Percentiles rank a stretch among this genome's conserved stretches.
These are phyloP conservation scores for Colletes collaris DNA, from an alignment of 2,888 invertebrate species.

Conservation along the genomic window DNA sequence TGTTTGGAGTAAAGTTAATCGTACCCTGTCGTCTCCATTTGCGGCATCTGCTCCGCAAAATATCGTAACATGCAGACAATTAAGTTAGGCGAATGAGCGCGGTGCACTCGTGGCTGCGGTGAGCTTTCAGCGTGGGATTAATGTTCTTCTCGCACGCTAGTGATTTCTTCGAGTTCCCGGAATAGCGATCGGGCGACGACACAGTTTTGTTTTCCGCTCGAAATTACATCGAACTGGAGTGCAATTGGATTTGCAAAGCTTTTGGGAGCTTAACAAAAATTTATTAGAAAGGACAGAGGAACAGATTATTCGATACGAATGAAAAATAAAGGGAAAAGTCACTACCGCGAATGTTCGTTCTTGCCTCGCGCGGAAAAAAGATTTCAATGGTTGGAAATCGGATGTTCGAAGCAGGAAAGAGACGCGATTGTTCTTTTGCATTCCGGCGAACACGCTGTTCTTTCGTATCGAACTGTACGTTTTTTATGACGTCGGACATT, in stretches of 20 bases:
- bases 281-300: too few species aligned
- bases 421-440: background rate
- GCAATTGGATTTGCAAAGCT: too few species aligned
- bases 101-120: background rate
- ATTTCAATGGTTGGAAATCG: too few species aligned
- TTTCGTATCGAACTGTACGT: background rate
- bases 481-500: background rate
- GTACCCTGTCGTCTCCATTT: background rate
- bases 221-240: too few species aligned
- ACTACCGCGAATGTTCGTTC: too few species aligned
- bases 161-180: background rate
- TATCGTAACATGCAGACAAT: background rate
- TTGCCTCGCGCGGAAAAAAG: too few species aligned
- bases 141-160: slow-evolving; percentile 7
- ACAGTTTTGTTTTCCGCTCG: too few species aligned
- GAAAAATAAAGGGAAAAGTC: too few species aligned
- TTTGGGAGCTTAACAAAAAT: too few species aligned
- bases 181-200: background rate
- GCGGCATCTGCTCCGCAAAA: background rate
- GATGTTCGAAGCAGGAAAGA: too few species aligned
- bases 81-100: background rate
- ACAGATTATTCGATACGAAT: too few species aligned
- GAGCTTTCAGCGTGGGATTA: slow-evolving; percentile 6
- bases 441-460: too few species aligned
- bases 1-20: background rate